phyloP scores from a whole-genome alignment of 2,888 invertebrate species.

The Agrochola circellaris region DNA sequence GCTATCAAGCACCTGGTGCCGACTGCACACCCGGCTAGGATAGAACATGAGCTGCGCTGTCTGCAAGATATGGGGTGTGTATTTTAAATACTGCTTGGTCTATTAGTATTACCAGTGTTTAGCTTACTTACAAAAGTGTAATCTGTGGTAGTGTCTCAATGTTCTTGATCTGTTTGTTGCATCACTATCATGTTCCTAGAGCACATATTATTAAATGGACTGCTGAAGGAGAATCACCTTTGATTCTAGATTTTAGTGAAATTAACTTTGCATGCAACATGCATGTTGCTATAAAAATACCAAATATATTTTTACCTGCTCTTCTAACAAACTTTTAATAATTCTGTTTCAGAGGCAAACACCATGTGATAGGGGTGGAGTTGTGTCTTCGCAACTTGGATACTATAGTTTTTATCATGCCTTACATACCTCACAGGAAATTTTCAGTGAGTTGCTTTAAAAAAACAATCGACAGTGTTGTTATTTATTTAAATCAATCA shows the following conservation, averaged over 20 bases:
- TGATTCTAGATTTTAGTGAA: not conserved
- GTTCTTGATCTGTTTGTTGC: not conserved
- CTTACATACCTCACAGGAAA: conserved; percentile 95
- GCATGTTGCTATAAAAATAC: not conserved
- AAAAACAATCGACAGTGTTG: not conserved
- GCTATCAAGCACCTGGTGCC: conserved; percentile 97
- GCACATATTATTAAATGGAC: too few relatives aligned
- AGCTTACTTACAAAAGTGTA: not conserved
- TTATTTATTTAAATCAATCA: not conserved
- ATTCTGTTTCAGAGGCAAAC: conserved; percentile 92
- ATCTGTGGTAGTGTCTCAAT: not conserved
- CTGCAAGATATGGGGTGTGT: conserved; percentile 94
- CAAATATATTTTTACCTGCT: too few relatives aligned
- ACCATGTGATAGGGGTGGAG: conserved; percentile 95
- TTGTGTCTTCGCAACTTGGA: conserved; percentile 94
- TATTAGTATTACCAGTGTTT: not conserved
- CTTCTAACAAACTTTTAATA: not conserved
- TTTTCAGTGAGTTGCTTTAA: conserved; percentile 92
- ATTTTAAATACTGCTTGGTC: not conserved
- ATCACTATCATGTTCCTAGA: not conserved
- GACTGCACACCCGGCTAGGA: conserved; percentile 95
- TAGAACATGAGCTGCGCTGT: conserved; percentile 95
- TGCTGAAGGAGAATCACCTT: too few relatives aligned
- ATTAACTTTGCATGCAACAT: not conserved
- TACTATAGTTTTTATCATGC: conserved; percentile 97